Evolutionary conservation across 2,797 vertebrate species (phyloP).

Genomic region (Thalassophryne amazonica): DNA sequence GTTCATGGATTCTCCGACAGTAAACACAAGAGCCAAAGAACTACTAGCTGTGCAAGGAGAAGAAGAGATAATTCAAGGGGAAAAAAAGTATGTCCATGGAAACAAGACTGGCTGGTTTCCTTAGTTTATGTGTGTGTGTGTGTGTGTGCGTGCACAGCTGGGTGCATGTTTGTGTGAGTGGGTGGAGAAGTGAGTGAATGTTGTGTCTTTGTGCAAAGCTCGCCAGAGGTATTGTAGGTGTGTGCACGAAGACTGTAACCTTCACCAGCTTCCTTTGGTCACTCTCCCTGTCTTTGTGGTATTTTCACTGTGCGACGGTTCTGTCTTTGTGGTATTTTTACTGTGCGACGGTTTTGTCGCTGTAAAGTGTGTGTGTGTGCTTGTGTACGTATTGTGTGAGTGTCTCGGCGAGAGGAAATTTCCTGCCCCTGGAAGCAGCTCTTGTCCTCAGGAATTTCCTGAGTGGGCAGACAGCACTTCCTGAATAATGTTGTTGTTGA

Average conservation of each 20-base stretch:
- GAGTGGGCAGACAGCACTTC: constrained; percentile 97
- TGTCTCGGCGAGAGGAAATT: constrained; percentile 88
- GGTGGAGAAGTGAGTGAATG: constrained; percentile 64
- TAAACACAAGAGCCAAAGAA: constrained; percentile 20
- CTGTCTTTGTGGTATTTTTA: too few species aligned
- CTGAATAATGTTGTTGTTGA: constrained; percentile 88
- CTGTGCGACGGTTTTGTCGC: constrained; percentile 21
- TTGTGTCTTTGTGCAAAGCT: constrained; percentile 58
- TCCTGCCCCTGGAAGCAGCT: constrained; percentile 97
- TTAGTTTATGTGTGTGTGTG: neutral
- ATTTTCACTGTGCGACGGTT: constrained; percentile 2
- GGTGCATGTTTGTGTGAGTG: constrained; percentile 60
- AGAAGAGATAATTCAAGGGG: constrained; percentile 17
- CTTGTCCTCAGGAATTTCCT: constrained; percentile 99
- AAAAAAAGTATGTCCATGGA: constrained; percentile 61
- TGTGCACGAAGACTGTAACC: constrained; percentile 27
- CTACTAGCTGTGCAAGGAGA: constrained; percentile 10
- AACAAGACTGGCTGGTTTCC: constrained; percentile 57
- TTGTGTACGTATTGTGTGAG: constrained; percentile 20
- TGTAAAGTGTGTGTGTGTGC: constrained; percentile 20
- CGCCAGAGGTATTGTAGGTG: constrained; percentile 62
- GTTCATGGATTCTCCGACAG: constrained; percentile 2
- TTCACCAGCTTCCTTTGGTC: constrained; percentile 17
- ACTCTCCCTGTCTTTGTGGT: constrained; percentile 32
- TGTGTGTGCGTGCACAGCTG: constrained; percentile 39